Base-by-base conservation (phyloP, 1,140 invertebrate genomes). In the Drosophila littoralis region DNA sequence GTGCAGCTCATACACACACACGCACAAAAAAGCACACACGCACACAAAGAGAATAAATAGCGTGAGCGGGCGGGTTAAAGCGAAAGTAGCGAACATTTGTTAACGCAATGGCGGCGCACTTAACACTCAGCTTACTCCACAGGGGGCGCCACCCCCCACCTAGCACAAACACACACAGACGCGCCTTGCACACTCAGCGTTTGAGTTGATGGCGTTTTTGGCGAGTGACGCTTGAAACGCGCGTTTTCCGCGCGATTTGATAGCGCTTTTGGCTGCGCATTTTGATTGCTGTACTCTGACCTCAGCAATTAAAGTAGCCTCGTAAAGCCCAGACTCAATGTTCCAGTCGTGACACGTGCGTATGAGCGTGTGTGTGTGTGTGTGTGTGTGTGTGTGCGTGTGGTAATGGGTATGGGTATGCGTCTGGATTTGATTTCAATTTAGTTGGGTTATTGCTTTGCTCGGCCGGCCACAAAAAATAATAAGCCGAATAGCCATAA, bases 341-440 rank as follows among this genome's bases (percentile, higher is more conserved):
- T 65, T 36, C 35, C 38, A 67, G 45, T 58, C 51, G 69, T 66
- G 69, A 60, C 69, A 67, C 15, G 42, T 17, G 22, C 22, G 22
- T 32, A 8, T 46, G 28, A 32, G 59, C 6, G 28, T 38, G 60
- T 17, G 22, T 13, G 43, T 43, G 17, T 17, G 17, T 17, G 17
- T 17, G 17, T 17, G 17, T n/a, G 17, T 17, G 1, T 1, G n/a
- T n/a, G n/a, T n/a, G n/a, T n/a, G n/a, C n/a, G n/a, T n/a, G n/a
- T n/a, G n/a, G 22, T 28, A 28, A 28, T 28, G 22, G 22, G 22
- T 28, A 28, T 28, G 45, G 40, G 35, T 65, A 68, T 51, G 63
- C 48, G 64, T 70, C 78, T 77, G 75, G 81, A 76, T 79, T 86
- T 86, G 83, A 86, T 86, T 86, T 86, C 83, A 86, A 86, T 86